These are phyloP conservation scores for Haliclona indistincta DNA, from an alignment of 37 sponge, comb jelly and placozoan genomes.

Conservation along the genomic window DNA sequence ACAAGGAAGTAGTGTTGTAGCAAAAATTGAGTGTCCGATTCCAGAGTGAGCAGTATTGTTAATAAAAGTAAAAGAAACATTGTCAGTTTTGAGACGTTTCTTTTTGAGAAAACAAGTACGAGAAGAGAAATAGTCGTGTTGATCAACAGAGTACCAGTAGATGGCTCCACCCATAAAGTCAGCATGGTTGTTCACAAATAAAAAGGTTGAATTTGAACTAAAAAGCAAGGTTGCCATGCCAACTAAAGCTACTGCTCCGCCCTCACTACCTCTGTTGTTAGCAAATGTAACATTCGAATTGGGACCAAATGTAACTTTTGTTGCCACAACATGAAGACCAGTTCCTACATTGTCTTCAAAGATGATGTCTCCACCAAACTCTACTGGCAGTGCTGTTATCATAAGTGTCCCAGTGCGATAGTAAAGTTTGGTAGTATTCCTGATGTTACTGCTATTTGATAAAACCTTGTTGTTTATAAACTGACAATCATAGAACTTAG, in stretches of 20 bases:
- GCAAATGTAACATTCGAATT: neutral
- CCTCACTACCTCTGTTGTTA: slow-evolving; percentile 21
- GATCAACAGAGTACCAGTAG: neutral
- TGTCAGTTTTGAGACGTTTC: neutral
- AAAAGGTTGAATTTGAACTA: neutral
- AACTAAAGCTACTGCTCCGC: slow-evolving; percentile 24
- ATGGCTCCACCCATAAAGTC: slow-evolving; percentile 17
- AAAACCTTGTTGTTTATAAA: neutral
- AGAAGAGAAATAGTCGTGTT: neutral
- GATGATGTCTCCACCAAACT: neutral
- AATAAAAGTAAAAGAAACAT: neutral
- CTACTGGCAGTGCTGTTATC: neutral
- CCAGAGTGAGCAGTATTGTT: neutral
- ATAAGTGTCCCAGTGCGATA: neutral
- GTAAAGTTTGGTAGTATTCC: neutral
- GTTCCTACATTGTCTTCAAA: slow-evolving; percentile 4
- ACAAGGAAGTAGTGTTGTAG: neutral
- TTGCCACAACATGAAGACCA: neutral
- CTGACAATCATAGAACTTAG: neutral
- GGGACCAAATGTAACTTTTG: neutral
- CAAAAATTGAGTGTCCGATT: neutral
- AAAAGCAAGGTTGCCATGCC: neutral
- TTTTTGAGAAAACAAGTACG: neutral
- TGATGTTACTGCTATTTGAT: neutral
- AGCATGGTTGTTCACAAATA: slow-evolving; percentile 20